Evolutionary conservation across 1,140 invertebrate species (phyloP).

Genomic region (Hetaerina americana): DNA sequence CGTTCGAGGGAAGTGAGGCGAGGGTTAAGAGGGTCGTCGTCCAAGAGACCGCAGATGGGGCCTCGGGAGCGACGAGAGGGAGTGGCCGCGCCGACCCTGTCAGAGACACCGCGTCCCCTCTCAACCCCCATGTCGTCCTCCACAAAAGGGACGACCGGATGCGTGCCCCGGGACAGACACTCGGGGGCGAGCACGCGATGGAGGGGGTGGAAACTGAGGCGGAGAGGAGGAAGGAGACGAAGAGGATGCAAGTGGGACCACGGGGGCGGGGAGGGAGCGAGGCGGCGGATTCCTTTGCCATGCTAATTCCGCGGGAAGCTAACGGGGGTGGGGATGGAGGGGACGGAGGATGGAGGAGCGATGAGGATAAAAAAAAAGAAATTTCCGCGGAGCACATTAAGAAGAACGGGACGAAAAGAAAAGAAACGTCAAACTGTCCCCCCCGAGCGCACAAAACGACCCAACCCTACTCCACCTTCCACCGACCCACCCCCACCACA

Average conservation of each 20-base stretch:
- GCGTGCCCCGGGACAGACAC: background rate
- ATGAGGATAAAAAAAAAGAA: background rate
- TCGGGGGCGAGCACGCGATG: background rate
- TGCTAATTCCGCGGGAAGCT: too few species aligned
- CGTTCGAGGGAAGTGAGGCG: too few species aligned
- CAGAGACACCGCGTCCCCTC: too few species aligned
- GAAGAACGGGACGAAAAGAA: background rate
- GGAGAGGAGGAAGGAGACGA: too few species aligned
- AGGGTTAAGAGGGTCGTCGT: too few species aligned
- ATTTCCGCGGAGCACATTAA: background rate
- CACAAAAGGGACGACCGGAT: background rate
- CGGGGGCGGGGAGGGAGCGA: too few species aligned
- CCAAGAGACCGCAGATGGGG: too few species aligned
- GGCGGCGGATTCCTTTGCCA: background rate
- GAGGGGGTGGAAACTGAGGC: too few species aligned
- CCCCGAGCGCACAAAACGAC: background rate
- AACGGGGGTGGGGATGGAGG: too few species aligned
- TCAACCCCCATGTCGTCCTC: background rate
- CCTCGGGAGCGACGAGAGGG: background rate
- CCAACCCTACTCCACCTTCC: background rate
- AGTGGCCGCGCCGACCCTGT: background rate
- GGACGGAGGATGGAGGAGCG: background rate
- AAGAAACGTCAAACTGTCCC: background rate
- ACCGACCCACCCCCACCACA: background rate
- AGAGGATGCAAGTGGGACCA: too few species aligned